These are phyloP conservation scores for Elegia similella DNA, from an alignment of 2,888 invertebrate species.

Conservation along the genomic window DNA sequence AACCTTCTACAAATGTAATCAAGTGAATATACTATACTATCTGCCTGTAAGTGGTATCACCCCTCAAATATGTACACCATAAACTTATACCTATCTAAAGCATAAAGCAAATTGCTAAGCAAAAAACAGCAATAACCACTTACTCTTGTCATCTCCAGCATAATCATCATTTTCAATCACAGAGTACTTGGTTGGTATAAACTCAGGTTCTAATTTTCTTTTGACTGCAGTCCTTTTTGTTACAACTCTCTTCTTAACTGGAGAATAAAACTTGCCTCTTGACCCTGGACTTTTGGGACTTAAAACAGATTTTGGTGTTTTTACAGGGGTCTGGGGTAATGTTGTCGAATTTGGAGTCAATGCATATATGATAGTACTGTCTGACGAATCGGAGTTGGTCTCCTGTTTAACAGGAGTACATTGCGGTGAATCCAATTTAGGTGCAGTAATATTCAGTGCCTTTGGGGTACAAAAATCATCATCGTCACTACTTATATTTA, in stretches of 20 bases:
- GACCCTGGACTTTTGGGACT: conserved; percentile 31
- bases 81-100: no score
- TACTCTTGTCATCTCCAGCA: conserved; percentile 65
- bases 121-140: conserved; percentile 31
- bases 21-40: no score
- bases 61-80: no score
- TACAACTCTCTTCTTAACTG: conserved; percentile 52
- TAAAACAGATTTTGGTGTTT: conserved; percentile 24
- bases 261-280: conserved; percentile 54
- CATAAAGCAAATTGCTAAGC: no score
- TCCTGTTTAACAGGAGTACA: not conserved
- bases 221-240: conserved; percentile 42
- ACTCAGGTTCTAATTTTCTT: conserved; percentile 41
- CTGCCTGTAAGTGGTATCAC: no score
- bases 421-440: not conserved
- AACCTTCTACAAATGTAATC: no score
- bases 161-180: conserved; percentile 24
- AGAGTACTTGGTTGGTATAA: conserved; percentile 23
- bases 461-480: conserved; percentile 30
- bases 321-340: conserved; percentile 21
- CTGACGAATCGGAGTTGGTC: conserved; percentile 26
- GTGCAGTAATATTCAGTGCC: not conserved
- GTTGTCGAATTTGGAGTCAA: conserved; percentile 33
- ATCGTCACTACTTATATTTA: conserved; percentile 51
- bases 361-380: conserved; percentile 35